A percentile compares a stretch with the other conserved stretches of the same genome.
phyloP scores from a whole-genome alignment of 2,797 vertebrate genomes.

The Pseudochaenichthys georgianus region DNA sequence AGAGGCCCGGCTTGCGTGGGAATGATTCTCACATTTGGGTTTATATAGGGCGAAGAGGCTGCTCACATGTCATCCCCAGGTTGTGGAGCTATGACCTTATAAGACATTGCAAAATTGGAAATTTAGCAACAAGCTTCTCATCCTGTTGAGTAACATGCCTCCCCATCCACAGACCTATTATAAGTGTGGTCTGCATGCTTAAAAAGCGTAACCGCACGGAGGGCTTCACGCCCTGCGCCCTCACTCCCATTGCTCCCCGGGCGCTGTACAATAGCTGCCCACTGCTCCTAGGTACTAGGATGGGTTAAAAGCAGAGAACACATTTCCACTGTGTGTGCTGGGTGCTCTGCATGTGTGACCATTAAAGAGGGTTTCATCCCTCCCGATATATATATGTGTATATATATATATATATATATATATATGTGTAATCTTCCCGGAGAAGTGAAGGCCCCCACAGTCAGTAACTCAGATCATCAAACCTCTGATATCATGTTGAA shows the following conservation, averaged over 20 bases:
- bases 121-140: conserved; percentile 12
- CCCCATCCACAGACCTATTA: conserved; percentile 6
- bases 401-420: too few relatives aligned
- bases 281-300: too few relatives aligned
- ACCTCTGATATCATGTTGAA: conserved; percentile 4
- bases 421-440: conserved; percentile 32
- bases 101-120: conserved; percentile 4
- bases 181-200: conserved; percentile 24
- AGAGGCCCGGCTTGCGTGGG: conserved; percentile 77
- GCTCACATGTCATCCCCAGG: conserved; percentile 81
- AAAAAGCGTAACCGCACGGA: conserved; percentile 21
- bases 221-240: conserved; percentile 1
- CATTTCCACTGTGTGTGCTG: too few relatives aligned
- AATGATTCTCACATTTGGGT: conserved; percentile 80
- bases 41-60: conserved; percentile 82
- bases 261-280: too few relatives aligned
- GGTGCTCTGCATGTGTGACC: too few relatives aligned
- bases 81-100: conserved; percentile 43
- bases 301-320: too few relatives aligned
- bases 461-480: conserved; percentile 16
- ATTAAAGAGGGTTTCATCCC: too few relatives aligned
- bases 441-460: conserved; percentile 38
- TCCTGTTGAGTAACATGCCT: conserved; percentile 39
- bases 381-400: neutral
- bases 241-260: too few relatives aligned